Evolutionary conservation across 1,140 invertebrate species (phyloP).

Genomic region (Maconellicoccus hirsutus): DNA sequence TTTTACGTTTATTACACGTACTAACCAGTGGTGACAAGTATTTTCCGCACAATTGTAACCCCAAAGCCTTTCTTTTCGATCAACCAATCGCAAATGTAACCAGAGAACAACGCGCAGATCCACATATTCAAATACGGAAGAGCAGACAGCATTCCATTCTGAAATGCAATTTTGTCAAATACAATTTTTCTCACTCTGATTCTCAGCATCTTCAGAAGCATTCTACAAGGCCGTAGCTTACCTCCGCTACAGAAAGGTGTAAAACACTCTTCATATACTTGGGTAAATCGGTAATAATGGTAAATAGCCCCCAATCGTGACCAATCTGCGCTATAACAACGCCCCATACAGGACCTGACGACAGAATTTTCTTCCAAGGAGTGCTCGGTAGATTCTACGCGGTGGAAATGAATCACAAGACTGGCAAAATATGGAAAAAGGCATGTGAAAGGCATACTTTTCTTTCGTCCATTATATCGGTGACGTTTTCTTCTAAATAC

Average conservation of each 20-base stretch:
- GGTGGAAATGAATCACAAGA: background rate
- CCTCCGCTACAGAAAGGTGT: slow-evolving; percentile 58
- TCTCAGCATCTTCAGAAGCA: no score
- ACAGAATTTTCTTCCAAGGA: slow-evolving; percentile 60
- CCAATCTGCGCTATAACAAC: slow-evolving; percentile 58
- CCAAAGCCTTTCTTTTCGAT: slow-evolving; percentile 41
- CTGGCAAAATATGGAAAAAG: background rate
- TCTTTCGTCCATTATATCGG: background rate
- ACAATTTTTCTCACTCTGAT: no score
- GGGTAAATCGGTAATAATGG: slow-evolving; percentile 71
- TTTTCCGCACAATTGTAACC: slow-evolving; percentile 51
- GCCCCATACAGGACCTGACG: slow-evolving; percentile 61
- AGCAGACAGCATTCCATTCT: slow-evolving; percentile 46
- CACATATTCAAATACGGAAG: slow-evolving; percentile 51
- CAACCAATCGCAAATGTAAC: slow-evolving; percentile 49
- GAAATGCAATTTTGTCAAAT: no score
- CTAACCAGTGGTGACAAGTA: slow-evolving; percentile 53
- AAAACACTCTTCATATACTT: slow-evolving; percentile 72
- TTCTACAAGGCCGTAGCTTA: slow-evolving; percentile 35
- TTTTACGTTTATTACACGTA: no score
- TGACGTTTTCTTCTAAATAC: slow-evolving; percentile 32
- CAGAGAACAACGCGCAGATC: slow-evolving; percentile 45
- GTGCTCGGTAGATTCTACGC: slow-evolving; percentile 32
- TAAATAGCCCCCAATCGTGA: slow-evolving; percentile 78
- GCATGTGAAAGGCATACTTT: background rate